These are phyloP conservation scores for Saccostrea echinata DNA, from an alignment of 1,140 invertebrate species.

Conservation along the genomic window DNA sequence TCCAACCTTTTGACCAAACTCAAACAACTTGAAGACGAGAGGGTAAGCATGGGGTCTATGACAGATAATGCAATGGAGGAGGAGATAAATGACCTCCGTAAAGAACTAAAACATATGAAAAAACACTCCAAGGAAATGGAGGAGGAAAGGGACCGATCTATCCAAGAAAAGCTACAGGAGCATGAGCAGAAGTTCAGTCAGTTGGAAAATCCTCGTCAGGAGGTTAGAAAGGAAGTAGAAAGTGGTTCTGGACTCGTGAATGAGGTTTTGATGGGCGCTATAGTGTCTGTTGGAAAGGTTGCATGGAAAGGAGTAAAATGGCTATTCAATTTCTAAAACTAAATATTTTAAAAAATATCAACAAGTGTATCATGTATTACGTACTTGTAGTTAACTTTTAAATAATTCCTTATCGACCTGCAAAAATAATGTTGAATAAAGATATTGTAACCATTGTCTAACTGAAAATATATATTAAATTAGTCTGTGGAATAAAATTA, in stretches of 20 bases:
- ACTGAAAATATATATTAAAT: too few relatives aligned
- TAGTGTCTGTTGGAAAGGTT: background rate
- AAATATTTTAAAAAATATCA: too few relatives aligned
- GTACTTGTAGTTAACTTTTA: too few relatives aligned
- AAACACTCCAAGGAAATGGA: slow-evolving; percentile 15
- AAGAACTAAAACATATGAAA: background rate
- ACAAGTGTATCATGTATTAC: too few relatives aligned
- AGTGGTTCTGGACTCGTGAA: background rate
- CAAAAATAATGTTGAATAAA: too few relatives aligned
- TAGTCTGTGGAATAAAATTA: too few relatives aligned
- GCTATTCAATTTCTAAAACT: background rate
- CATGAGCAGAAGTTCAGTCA: background rate
- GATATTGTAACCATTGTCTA: too few relatives aligned
- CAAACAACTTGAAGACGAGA: background rate
- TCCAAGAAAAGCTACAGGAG: background rate
- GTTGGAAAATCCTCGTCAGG: background rate
- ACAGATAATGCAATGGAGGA: background rate
- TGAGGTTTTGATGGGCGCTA: background rate
- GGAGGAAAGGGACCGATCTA: background rate
- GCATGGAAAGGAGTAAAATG: slow-evolving; percentile 12
- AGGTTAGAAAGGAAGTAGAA: slow-evolving; percentile 18
- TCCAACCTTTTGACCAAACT: background rate
- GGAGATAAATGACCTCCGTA: background rate
- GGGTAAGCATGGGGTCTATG: background rate
- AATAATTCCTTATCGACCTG: too few relatives aligned